A percentile compares a stretch with the other conserved stretches of the same genome.
Conservation (phyloP, 2,113 vertebrate genomes). For the Triplophysa tibetana region DNA sequence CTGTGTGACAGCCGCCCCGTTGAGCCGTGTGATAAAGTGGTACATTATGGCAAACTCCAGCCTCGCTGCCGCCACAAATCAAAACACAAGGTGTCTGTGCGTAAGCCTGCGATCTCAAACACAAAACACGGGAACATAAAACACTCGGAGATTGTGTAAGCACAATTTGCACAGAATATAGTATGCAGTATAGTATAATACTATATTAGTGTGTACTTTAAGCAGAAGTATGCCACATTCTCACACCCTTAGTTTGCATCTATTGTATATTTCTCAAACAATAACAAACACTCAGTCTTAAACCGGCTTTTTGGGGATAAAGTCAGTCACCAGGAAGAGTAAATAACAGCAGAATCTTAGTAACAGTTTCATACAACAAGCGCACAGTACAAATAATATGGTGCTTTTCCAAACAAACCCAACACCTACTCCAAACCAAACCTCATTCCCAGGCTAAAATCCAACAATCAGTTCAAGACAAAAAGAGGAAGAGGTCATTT, state of each 20-base stretch:
- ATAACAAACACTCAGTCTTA: too few species aligned
- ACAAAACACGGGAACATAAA: neutral
- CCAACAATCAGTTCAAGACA: neutral
- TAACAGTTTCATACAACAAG: too few species aligned
- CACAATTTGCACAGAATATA: neutral
- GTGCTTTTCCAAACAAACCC: neutral
- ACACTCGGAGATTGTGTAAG: neutral
- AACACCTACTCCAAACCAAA: neutral
- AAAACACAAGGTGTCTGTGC: neutral
- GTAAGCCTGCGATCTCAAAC: conserved; percentile 18
- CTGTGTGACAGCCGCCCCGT: conserved; percentile 44
- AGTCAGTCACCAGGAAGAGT: too few species aligned
- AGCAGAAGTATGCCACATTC: too few species aligned
- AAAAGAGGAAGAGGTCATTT: conserved; percentile 38
- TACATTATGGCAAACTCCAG: conserved; percentile 43
- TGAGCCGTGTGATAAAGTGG: conserved; percentile 46
- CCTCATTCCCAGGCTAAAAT: neutral
- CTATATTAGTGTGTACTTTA: too few species aligned
- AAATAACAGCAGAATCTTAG: too few species aligned
- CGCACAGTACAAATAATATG: neutral
- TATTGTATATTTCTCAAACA: too few species aligned
- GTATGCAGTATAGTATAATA: neutral
- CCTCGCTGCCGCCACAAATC: conserved; percentile 47
- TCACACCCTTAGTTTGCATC: too few species aligned
- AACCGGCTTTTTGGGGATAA: too few species aligned